Base-by-base conservation (phyloP, 2,797 vertebrate genomes). In the Leuciscus waleckii region DNA sequence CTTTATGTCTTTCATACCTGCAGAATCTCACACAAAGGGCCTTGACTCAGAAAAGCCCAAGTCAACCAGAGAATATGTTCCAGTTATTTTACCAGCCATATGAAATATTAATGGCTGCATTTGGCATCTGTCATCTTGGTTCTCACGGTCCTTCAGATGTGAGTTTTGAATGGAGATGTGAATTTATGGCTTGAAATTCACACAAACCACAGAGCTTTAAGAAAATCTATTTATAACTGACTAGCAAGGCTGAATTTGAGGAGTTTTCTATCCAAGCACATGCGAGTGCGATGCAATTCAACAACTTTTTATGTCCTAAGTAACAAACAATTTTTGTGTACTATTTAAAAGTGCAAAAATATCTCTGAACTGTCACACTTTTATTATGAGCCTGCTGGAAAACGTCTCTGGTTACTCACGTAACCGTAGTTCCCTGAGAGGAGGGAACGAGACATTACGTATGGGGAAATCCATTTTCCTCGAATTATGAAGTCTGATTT, bases 71-170 rank as follows among this genome's bases (percentile, higher is more conserved):
- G 51, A 58, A 82, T 41, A 81, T 56, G 26, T 81, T 69, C 21
- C 16, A 67, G 41, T 39, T 14, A 70, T 81, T 81, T 70, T 54
- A 69, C 80, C 35, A 71, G 68, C 9, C 17, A 4, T 14, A 70
- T 81, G 5, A 81, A 70, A 81, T 81, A 70, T 81, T 81, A 81
- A 81, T 56, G 46, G 65, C 32, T 73, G 39, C 67, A 73, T 73
- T 71, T 73, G 68, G n/a, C 68, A 82, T 82, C 51, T 73, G 54
- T 82, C 80, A 71, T 71, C 16, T 71, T 82, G 37, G 54, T 82
- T 71, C 37, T 71, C 43, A 82, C 14, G 1, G 17, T 71, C 39
- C n/a, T 73, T 82, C 3, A 82, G 46, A 71, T 61, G 80, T 39
- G 16, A 61, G n/a, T 82, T 82, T 56, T 73, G 1, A 17, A 39